Conservation (phyloP, 2,888 invertebrate genomes). For the Monoplex corrugatus region DNA sequence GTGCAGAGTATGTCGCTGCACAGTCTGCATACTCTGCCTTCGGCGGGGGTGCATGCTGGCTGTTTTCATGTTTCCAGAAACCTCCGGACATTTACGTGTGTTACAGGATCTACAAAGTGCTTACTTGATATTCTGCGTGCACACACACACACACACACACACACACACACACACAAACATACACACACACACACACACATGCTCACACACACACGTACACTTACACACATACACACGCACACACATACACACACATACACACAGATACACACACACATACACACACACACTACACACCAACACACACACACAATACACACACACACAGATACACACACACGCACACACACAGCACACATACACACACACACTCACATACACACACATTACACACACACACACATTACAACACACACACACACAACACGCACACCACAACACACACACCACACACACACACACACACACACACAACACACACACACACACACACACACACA, state of each 20-base stretch:
- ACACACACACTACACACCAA: not conserved
- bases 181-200: not conserved
- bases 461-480: not conserved
- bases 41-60: no score
- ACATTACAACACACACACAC: not conserved
- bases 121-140: no score
- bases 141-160: not conserved
- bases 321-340: not conserved
- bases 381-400: not conserved
- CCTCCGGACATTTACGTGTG: no score
- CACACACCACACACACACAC: not conserved
- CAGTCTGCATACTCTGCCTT: no score
- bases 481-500: not conserved
- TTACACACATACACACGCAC: not conserved
- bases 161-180: not conserved
- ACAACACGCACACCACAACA: not conserved
- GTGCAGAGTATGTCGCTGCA: no score
- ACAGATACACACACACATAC: not conserved
- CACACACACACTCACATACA: not conserved
- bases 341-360: not conserved
- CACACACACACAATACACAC: not conserved
- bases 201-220: not conserved
- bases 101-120: no score
- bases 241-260: no score
- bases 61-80: no score